Conservation (phyloP, 2,888 invertebrate species). For the Epistrophella euchroma region DNA sequence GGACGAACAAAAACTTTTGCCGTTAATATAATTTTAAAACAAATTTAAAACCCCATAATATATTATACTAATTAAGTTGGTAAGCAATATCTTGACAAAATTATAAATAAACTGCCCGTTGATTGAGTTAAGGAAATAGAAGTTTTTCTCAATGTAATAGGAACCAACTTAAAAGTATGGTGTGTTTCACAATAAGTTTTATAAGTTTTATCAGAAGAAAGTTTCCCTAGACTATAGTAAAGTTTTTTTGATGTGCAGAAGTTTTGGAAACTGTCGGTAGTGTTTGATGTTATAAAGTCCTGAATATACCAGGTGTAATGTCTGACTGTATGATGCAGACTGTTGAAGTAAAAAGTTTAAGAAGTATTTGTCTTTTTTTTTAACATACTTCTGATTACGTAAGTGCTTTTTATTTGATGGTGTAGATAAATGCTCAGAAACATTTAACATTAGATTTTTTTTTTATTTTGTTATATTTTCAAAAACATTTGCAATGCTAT, state of each 20-base stretch:
- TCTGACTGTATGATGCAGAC: background rate
- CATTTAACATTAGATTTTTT: background rate
- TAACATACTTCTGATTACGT: background rate
- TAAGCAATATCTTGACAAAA: background rate
- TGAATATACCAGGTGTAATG: constrained; percentile 30
- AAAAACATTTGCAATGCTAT: too few species aligned
- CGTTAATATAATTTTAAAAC: background rate
- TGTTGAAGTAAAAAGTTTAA: constrained; percentile 15
- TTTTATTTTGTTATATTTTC: background rate
- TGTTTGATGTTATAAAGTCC: constrained; percentile 28
- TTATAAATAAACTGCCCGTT: background rate
- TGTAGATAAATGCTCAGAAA: background rate
- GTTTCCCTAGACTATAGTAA: constrained; percentile 4
- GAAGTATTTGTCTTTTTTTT: background rate
- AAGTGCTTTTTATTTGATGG: constrained; percentile 18
- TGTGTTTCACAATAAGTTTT: constrained; percentile 43
- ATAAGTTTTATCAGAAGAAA: constrained; percentile 33
- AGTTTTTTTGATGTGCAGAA: constrained; percentile 29
- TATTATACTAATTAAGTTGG: background rate
- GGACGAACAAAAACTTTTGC: background rate
- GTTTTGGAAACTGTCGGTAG: constrained; percentile 39
- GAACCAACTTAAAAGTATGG: background rate
- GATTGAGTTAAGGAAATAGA: constrained; percentile 11
- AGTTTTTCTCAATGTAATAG: constrained; percentile 12
- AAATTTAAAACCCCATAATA: background rate